Conservation (phyloP, 2,797 vertebrate species). For the Mallotus villosus region DNA sequence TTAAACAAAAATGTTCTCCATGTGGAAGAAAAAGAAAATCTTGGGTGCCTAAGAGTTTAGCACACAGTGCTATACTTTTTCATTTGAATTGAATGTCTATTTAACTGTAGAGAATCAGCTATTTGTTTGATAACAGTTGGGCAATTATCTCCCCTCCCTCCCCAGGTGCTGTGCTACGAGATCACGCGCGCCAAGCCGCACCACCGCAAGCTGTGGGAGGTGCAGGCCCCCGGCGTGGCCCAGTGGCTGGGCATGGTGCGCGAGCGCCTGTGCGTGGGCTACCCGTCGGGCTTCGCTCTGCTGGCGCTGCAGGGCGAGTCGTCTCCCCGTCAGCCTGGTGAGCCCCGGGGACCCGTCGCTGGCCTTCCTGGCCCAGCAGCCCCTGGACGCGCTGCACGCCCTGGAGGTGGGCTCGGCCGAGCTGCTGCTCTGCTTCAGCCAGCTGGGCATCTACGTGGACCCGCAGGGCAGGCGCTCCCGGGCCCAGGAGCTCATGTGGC, state of each 20-base stretch:
- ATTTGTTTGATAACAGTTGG: too few species aligned
- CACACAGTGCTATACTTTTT: too few species aligned
- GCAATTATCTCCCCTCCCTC: neutral
- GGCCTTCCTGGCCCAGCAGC: conserved; percentile 89
- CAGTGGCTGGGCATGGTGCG: conserved; percentile 92
- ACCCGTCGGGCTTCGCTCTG: conserved; percentile 92
- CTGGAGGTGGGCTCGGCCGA: conserved; percentile 85
- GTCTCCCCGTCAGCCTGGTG: conserved; percentile 89
- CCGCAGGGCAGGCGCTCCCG: conserved; percentile 89
- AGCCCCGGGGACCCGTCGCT: conserved; percentile 88
- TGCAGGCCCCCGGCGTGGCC: conserved; percentile 84
- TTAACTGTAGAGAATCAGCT: too few species aligned
- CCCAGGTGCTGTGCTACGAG: conserved; percentile 89
- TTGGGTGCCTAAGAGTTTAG: too few species aligned
- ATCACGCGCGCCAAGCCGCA: conserved; percentile 85
- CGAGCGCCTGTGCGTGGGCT: conserved; percentile 91
- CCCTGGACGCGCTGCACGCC: conserved; percentile 91
- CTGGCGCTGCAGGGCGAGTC: conserved; percentile 92
- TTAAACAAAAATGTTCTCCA: too few species aligned
- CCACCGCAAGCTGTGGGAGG: conserved; percentile 85
- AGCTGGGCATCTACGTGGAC: conserved; percentile 93
- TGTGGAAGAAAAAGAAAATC: too few species aligned
- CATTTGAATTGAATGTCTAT: too few species aligned
- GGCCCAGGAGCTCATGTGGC: conserved; percentile 97
- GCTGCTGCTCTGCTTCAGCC: conserved; percentile 96